A percentile compares a stretch with the other conserved stretches of the same genome.
Conservation (phyloP, 1,140 invertebrate species). For the Centruroides vittatus region DNA sequence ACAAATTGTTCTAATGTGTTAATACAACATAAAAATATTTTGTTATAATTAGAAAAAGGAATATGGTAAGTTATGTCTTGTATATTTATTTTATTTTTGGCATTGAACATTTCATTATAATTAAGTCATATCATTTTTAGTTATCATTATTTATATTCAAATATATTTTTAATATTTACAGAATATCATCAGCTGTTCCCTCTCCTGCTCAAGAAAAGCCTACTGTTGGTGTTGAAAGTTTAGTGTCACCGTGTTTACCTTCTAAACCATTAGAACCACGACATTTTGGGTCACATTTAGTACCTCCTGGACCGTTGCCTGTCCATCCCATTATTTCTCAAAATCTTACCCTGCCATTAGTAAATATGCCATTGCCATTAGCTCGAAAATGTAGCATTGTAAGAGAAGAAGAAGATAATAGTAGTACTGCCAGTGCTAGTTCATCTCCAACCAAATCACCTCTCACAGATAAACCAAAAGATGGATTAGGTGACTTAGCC, state of each 20-base stretch:
- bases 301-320: neutral
- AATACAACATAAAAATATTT: no score
- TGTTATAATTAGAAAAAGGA: no score
- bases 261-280: constrained; percentile 9
- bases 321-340: constrained; percentile 1
- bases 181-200: constrained; percentile 14
- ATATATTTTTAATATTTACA: neutral
- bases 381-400: constrained; percentile 78
- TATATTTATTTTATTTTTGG: no score
- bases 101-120: no score
- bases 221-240: constrained; percentile 5
- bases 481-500: no score
- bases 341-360: no score
- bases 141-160: no score
- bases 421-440: constrained; percentile 6
- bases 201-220: constrained; percentile 17
- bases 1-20: no score
- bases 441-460: constrained; percentile 14
- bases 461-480: neutral
- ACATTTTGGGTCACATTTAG: constrained; percentile 6
- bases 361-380: constrained; percentile 8
- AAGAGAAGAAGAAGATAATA: constrained; percentile 44
- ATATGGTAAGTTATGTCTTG: no score
- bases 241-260: constrained; percentile 11
- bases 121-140: no score